Conservation (phyloP, 2,797 vertebrate genomes). For the Naso thynnoides region DNA sequence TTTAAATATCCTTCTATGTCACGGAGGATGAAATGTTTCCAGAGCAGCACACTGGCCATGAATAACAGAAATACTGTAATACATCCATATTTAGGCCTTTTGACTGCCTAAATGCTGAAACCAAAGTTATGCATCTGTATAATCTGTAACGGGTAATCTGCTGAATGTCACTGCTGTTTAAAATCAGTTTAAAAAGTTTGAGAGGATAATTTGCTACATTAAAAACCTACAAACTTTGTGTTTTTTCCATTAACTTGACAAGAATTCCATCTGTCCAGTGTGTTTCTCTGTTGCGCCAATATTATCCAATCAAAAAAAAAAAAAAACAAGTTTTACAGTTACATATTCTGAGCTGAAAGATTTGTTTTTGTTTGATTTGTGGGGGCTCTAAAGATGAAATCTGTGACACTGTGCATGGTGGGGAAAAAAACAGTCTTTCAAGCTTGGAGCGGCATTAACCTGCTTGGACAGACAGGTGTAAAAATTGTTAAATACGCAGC, state of each 20-base stretch:
- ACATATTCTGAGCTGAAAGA: constrained; percentile 4
- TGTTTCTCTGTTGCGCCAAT: neutral
- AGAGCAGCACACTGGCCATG: constrained; percentile 28
- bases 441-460: neutral
- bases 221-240: constrained; percentile 17
- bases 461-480: constrained; percentile 2
- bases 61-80: constrained; percentile 37
- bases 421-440: neutral
- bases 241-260: neutral
- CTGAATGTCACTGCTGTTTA: constrained; percentile 23
- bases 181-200: constrained; percentile 11
- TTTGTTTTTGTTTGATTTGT: neutral
- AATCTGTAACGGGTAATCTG: constrained; percentile 7
- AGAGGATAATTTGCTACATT: constrained; percentile 32
- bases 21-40: constrained; percentile 56
- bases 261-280: constrained; percentile 39
- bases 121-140: constrained; percentile 19
- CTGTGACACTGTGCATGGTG: neutral
- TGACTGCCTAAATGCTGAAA: constrained; percentile 24
- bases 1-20: constrained; percentile 43
- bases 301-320: neutral
- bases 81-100: constrained; percentile 20
- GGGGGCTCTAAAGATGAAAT: neutral
- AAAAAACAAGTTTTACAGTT: neutral
- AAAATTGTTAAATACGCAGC: constrained; percentile 1